Evolutionary conservation across 2,888 invertebrate species (phyloP), one percentile per base, ranked within the genome.

Genomic region (Autographa gamma): DNA sequence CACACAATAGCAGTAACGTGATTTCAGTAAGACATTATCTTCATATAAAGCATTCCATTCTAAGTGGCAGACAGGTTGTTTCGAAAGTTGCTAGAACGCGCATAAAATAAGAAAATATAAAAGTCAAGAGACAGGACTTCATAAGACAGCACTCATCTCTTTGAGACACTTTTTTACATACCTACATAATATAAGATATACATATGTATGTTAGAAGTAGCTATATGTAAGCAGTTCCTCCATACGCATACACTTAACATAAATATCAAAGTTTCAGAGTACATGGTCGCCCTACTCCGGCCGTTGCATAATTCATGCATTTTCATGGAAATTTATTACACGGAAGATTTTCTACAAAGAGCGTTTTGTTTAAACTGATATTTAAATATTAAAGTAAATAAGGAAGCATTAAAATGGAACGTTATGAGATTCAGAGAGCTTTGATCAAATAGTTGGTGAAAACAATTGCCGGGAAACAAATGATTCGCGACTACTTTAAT

Each of bases 301-400:
- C 56, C 61, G 43, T 65, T 80, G 78, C 77, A 77, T 83, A 76
- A 80, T 80, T 81, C 80, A 80, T 83, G 68, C 65, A 77, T 80
- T 79, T 74, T 76, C 78, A 69, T 80, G 82, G 71, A 81, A 81
- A 80, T 75, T 76, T 81, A 80, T 70, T 74, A 71, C 61, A 74
- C 60, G 66, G 60, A 66, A 75, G 65, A 74, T 81, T 77, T 74
- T 31, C 48, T 60, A 14, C 60, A 14, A 52, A 68, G 63, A 66
- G 59, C 52, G 54, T 67, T 73, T 73, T 74, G 71, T 74, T 70
- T 63, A 66, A 74, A 68, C 54, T 52, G 19, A 25, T 65, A 61
- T 31, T 66, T 54, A 66, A 69, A 65, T 66, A 66, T 65, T 60
- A 54, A 67, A 66, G 61, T 62, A 60, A 70, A 41, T 63, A 68